Evolutionary conservation across 2,113 vertebrate species (phyloP).

Genomic region (Saiga tatarica): DNA sequence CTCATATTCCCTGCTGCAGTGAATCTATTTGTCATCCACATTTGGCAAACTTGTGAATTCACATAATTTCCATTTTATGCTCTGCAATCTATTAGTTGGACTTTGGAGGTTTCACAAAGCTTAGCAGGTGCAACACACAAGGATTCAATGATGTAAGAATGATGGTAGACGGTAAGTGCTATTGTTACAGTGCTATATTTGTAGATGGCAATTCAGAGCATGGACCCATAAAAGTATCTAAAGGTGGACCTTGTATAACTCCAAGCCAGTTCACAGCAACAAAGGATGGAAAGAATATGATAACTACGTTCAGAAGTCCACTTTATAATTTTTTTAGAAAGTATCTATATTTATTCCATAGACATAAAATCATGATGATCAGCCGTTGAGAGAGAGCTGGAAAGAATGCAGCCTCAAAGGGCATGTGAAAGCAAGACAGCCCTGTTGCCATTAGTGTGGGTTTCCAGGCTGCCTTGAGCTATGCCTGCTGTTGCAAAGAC

Average conservation of each 20-base stretch:
- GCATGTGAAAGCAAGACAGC: background rate
- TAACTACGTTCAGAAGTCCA: background rate
- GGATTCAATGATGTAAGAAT: background rate
- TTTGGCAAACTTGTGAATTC: background rate
- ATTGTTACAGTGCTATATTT: background rate
- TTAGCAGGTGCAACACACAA: background rate
- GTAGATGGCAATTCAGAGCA: background rate
- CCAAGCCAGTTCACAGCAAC: background rate
- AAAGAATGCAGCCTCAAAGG: background rate
- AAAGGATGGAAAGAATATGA: background rate
- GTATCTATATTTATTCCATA: background rate
- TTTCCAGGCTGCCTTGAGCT: background rate
- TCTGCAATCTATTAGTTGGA: background rate
- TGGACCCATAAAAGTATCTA: background rate
- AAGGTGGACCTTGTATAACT: background rate
- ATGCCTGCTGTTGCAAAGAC: background rate
- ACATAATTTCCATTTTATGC: background rate
- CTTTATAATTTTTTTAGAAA: background rate
- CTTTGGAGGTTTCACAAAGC: background rate
- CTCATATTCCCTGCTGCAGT: background rate
- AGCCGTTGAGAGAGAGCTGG: rapidly evolving
- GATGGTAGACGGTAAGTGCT: background rate
- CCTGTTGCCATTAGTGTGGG: background rate
- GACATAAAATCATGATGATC: background rate
- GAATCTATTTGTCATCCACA: background rate